A percentile compares a stretch with the other conserved stretches of the same genome.
Conservation (phyloP, 1,140 invertebrate genomes). For the Micrasema longulum region DNA sequence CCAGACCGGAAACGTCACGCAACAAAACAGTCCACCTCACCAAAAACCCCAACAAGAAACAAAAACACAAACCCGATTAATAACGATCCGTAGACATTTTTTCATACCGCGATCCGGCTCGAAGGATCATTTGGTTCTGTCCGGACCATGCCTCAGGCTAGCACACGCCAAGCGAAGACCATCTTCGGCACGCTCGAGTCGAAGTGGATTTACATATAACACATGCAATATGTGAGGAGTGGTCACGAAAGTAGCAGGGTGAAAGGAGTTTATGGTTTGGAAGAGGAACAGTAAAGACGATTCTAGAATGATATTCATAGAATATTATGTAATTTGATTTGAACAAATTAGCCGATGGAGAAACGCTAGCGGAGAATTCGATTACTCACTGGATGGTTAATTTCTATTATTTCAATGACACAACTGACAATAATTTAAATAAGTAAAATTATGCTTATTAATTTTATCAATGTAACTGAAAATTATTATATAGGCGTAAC, state of each 20-base stretch:
- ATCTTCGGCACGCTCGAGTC: constrained; percentile 38
- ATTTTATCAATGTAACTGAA: no score
- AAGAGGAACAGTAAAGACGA: constrained; percentile 4
- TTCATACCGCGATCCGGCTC: neutral
- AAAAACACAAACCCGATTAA: neutral
- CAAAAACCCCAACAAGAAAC: neutral
- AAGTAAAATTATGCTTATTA: no score
- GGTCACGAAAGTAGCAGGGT: constrained; percentile 31
- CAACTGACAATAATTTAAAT: no score
- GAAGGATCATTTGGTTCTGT: neutral
- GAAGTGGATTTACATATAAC: constrained; percentile 34
- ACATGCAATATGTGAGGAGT: constrained; percentile 33
- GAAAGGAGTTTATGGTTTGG: constrained; percentile 27
- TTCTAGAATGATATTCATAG: no score
- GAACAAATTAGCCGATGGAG: no score
- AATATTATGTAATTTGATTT: no score
- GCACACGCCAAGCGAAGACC: constrained; percentile 34
- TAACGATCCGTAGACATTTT: no score
- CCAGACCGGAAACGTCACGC: constrained; percentile 18
- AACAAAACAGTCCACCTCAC: neutral
- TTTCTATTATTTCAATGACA: no score
- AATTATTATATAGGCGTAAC: no score
- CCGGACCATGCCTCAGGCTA: constrained; percentile 11
- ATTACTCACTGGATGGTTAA: no score
- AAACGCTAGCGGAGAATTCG: no score